Conservation (phyloP, 2,888 invertebrate genomes). For the Spilosoma lubricipeda region DNA sequence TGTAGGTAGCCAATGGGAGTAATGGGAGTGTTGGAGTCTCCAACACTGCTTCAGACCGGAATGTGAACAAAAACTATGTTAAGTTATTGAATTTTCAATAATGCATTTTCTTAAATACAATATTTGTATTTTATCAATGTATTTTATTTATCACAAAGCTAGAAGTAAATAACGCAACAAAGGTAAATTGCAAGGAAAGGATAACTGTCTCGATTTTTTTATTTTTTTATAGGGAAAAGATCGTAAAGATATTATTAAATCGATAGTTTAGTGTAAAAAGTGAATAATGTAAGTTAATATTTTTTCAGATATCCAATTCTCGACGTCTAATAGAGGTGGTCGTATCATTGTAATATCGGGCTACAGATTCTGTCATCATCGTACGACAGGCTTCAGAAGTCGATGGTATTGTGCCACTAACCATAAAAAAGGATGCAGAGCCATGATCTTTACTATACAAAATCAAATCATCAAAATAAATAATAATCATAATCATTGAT, state of each 20-base stretch:
- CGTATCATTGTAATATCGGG: slow-evolving; percentile 31
- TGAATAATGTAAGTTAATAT: not conserved
- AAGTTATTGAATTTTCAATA: not conserved
- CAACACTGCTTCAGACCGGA: not conserved
- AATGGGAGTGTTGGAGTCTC: not conserved
- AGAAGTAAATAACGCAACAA: not conserved
- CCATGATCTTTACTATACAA: slow-evolving; percentile 21
- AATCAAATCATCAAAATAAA: slow-evolving; percentile 26
- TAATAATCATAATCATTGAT: slow-evolving; percentile 44
- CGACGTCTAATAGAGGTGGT: slow-evolving; percentile 24
- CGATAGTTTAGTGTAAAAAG: not conserved
- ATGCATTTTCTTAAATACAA: too few relatives aligned
- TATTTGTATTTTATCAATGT: not conserved
- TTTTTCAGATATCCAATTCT: slow-evolving; percentile 15
- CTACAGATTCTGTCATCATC: slow-evolving; percentile 38
- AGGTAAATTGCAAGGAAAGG: not conserved
- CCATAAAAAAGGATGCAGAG: slow-evolving; percentile 26
- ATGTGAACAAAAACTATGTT: not conserved
- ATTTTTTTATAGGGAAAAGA: not conserved
- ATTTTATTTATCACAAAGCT: not conserved
- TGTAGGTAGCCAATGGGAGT: not conserved
- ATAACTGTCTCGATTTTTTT: too few relatives aligned
- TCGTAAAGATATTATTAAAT: not conserved
- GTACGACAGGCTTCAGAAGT: slow-evolving; percentile 25
- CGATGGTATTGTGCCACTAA: slow-evolving; percentile 41